Base-by-base conservation (phyloP, 2,113 vertebrate species). In the Pantherophis guttatus region DNA sequence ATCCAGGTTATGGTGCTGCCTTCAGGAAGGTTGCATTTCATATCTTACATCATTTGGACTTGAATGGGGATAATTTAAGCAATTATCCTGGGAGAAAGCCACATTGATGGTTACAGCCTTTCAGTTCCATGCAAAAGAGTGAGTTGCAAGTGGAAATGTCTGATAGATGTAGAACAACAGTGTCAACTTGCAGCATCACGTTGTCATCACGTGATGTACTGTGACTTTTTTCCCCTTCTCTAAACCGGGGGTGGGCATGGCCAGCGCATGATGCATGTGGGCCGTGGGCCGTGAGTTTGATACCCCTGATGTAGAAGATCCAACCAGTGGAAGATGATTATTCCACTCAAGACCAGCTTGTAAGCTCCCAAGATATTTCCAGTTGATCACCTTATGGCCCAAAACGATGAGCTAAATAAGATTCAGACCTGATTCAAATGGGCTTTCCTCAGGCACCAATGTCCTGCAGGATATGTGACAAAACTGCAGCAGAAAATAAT, bases 401-500 rank as follows among this genome's bases (percentile, higher is more conserved):
- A 81, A 81, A 39, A 44, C 3, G 6, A 39, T 75, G 70, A n/a
- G 15, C n/a, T 81, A 81, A 81, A 17, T 19, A 19, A 39, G 33
- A 2, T 81, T 81, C 33, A 81, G 33, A 8, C 33, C 17, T 21
- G 17, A 81, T 21, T 21, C 19, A 39, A n/a, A 33, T 75, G 13
- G 33, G 33, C 33, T 39, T 21, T 39, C 17, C 17, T 81, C 70
- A 39, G 21, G 8, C 48, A 5, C 54, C 33, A 23, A 90, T 29
- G 48, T 53, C 7, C 70, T 12, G 3, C 0, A 0, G 24, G 6
- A 33, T 52, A 23, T 0, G 0, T 29, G 29, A 29, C 29, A 62
- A 62, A 26, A 0, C 0, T 6, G 62, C 15, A 2, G 0, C 2
- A 26, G n/a, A 93, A 90, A 19, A 24, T 11, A 92, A 87, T 91